Base-by-base conservation (phyloP, 2,888 invertebrate species). In the Sicus ferrugineus region DNA sequence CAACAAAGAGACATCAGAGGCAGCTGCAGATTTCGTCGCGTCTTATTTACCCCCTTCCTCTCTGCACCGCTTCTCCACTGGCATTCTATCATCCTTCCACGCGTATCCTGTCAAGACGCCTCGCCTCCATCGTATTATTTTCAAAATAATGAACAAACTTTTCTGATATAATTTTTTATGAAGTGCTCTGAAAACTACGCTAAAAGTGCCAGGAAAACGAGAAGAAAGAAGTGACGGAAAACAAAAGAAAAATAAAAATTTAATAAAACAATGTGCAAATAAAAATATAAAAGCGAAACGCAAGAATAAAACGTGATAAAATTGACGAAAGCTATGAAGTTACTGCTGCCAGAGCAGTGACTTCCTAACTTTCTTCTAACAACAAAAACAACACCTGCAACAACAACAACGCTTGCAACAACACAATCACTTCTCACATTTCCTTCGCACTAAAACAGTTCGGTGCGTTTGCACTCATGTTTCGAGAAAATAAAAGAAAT, bases 131-230 rank as follows among this genome's bases (percentile, higher is more conserved):
- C 42, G 9, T 31, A 26, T 42, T 42, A 28, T 66, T 66, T 42
- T 66, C 66, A 66, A 56, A 66, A 56, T 66, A 56, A 66, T 66
- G 42, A 66, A 42, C 56, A 66, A 66, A 66, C 66, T 66, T 66
- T 66, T 56, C 56, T 66, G 38, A 66, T 66, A 64, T 42, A 38
- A 66, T 56, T 66, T 66, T 66, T 66, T 66, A 66, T 66, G 66
- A 66, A 56, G 42, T 56, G 14, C 28, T 48, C 66, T 66, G 38
- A 66, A 66, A 66, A 66, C 56, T 70, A 58, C 38, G 50, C n/a
- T 63, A 69, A 67, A 68, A 70, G 61, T 64, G 66, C 56, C 59
- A 58, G 59, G n/a, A 34, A 63, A 68, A 16, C 50, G 34, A 34
- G 34, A 56, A 28, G 50, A n/a, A 52, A 65, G 23, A 65, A 63